Conservation (phyloP, 2,888 invertebrate species). For the Leucoma salicis region DNA sequence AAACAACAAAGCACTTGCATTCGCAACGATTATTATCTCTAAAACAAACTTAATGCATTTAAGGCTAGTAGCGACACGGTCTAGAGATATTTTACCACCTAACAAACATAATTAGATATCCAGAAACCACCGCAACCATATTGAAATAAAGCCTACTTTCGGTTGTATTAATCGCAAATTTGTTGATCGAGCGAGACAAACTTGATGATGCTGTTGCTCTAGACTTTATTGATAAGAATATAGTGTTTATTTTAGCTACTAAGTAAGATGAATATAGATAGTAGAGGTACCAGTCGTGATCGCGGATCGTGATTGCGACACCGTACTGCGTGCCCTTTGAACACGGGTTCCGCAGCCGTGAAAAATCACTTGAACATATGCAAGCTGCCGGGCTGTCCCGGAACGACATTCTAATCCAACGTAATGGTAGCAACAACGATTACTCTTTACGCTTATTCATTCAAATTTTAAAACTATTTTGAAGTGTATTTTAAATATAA, state of each 20-base stretch:
- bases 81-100: constrained; percentile 71
- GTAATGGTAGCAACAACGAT: constrained; percentile 49
- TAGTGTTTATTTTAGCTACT: constrained; percentile 45
- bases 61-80: constrained; percentile 80
- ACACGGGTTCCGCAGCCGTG: constrained; percentile 78
- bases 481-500: too few species aligned
- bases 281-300: constrained; percentile 76
- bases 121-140: constrained; percentile 32
- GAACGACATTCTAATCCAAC: constrained; percentile 68
- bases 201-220: constrained; percentile 23
- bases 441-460: constrained; percentile 20
- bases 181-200: constrained; percentile 25
- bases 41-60: constrained; percentile 80
- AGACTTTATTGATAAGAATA: constrained; percentile 32
- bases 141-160: constrained; percentile 45
- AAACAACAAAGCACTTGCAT: constrained; percentile 73
- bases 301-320: constrained; percentile 80
- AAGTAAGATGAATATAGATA: constrained; percentile 57
- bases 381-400: constrained; percentile 62
- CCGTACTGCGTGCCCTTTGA: constrained; percentile 79
- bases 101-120: constrained; percentile 41
- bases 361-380: constrained; percentile 81
- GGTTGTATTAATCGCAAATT: constrained; percentile 31
- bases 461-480: constrained; percentile 19
- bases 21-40: constrained; percentile 80